phyloP scores from a whole-genome alignment of 2,113 vertebrate species.

The Chaetorhynchus papuensis region DNA sequence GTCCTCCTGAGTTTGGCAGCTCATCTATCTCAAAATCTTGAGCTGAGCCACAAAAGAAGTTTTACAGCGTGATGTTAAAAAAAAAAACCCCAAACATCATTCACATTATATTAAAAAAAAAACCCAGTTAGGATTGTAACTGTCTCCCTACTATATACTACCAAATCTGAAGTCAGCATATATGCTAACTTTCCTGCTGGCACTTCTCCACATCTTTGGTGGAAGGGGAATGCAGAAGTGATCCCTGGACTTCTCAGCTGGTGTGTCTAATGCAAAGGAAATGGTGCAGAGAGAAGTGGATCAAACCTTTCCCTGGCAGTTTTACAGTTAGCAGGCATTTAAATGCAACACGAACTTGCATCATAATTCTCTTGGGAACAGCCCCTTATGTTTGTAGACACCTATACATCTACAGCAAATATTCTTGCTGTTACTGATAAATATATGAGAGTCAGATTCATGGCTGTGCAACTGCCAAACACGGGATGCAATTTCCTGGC shows the following conservation, averaged over 20 bases:
- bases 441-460: not conserved
- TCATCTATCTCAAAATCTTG: not conserved
- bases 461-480: not conserved
- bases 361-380: not conserved
- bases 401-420: not conserved
- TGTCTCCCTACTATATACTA: not conserved
- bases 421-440: not conserved
- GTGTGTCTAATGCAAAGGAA: not conserved
- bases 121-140: not conserved
- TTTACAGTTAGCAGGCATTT: not conserved
- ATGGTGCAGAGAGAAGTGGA: not conserved
- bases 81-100: not conserved
- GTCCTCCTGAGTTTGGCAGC: not conserved
- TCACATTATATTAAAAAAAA: not conserved
- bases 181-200: not conserved
- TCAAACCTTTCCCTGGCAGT: not conserved
- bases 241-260: not conserved
- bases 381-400: not conserved
- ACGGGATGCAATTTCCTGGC: not conserved
- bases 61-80: not conserved
- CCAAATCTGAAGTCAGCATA: not conserved
- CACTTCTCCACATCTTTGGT: not conserved
- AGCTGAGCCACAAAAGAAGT: not conserved
- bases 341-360: not conserved
- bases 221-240: not conserved